Percentiles rank a stretch among this genome's conserved stretches.
These are phyloP conservation scores for Zele albiditarsus DNA, from an alignment of 2,888 invertebrate species.

Conservation along the genomic window DNA sequence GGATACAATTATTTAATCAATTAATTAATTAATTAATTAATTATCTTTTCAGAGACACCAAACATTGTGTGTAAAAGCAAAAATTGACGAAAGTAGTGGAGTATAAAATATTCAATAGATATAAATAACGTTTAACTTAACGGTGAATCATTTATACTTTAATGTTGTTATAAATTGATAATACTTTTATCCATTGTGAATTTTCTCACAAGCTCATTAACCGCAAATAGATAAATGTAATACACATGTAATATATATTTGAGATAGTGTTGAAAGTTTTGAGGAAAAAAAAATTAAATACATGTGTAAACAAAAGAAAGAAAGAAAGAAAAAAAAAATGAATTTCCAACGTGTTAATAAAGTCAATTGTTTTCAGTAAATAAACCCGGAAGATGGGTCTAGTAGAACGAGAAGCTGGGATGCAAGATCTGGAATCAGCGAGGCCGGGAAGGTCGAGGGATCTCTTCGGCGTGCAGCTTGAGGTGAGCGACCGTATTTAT, in stretches of 20 bases:
- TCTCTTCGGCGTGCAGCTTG: conserved; percentile 78
- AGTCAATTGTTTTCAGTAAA: conserved; percentile 44
- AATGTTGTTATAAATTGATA: background rate
- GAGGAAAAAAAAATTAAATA: no score
- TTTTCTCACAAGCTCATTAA: background rate
- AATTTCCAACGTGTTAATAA: conserved; percentile 37
- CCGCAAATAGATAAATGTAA: background rate
- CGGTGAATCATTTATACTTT: conserved; percentile 1
- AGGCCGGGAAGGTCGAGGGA: conserved; percentile 75
- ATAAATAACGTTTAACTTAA: background rate
- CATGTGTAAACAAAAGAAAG: no score
- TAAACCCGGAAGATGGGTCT: conserved; percentile 64
- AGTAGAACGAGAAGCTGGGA: conserved; percentile 65
- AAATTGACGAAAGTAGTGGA: conserved; percentile 40
- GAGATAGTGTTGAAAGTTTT: no score
- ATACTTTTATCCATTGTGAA: background rate
- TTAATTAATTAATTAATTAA: conserved; percentile 17
- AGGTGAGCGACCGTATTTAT: conserved; percentile 72
- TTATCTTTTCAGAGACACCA: background rate
- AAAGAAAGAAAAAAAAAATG: background rate
- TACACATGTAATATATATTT: background rate
- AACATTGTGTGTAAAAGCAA: conserved; percentile 5
- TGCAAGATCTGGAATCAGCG: conserved; percentile 68
- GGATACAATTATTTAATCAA: conserved; percentile 4
- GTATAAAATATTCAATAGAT: conserved; percentile 5